Conservation (phyloP, 2,113 vertebrate genomes). For the Crotalus tigris region DNA sequence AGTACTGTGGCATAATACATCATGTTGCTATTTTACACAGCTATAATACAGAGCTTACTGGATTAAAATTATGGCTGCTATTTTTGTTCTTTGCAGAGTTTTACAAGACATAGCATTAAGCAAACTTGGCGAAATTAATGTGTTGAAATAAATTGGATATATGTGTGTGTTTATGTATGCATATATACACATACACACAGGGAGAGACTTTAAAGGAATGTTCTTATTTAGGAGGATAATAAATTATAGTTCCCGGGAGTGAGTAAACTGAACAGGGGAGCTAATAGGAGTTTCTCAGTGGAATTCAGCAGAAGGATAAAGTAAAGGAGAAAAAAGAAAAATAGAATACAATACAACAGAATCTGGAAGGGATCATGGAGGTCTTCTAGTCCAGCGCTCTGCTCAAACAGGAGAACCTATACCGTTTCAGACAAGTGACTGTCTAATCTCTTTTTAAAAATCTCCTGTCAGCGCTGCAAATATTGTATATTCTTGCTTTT, state of each 20-base stretch:
- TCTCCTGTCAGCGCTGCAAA: too few species aligned
- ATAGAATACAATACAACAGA: too few species aligned
- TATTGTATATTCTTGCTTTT: too few species aligned
- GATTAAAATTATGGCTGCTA: neutral
- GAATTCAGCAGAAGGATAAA: neutral
- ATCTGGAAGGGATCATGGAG: too few species aligned
- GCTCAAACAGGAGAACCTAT: too few species aligned
- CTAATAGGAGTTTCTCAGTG: neutral
- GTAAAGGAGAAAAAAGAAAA: neutral
- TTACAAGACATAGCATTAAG: neutral
- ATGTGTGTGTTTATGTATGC: neutral
- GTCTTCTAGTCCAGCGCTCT: too few species aligned
- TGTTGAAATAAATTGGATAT: neutral
- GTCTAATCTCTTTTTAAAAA: too few species aligned
- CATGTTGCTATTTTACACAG: neutral
- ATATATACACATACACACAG: neutral
- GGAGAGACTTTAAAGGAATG: neutral
- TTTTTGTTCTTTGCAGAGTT: neutral
- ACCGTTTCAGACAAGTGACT: too few species aligned
- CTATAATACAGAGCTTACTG: neutral
- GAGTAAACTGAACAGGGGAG: neutral
- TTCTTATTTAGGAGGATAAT: neutral
- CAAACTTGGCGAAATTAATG: neutral
- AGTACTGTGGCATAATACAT: neutral
- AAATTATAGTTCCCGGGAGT: neutral